Evolutionary conservation across 2,113 vertebrate species (phyloP).

Genomic region (Columbina picui): DNA sequence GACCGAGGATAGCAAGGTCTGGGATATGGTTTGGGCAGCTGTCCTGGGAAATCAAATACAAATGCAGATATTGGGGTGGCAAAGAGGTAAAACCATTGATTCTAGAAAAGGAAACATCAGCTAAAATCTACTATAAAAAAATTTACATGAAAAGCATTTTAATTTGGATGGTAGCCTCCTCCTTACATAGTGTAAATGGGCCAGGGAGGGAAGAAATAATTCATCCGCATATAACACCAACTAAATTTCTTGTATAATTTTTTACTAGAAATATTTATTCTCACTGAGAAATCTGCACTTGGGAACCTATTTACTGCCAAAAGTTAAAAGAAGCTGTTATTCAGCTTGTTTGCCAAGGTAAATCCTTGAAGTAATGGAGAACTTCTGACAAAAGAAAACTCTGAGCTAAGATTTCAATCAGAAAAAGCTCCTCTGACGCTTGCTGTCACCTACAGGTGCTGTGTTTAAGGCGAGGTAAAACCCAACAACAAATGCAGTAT

Average conservation of each 20-base stretch:
- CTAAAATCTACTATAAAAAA: neutral
- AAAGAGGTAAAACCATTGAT: neutral
- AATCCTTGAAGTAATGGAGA: neutral
- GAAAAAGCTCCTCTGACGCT: neutral
- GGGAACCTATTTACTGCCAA: neutral
- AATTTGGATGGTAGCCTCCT: neutral
- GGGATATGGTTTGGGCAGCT: neutral
- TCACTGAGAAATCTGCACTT: neutral
- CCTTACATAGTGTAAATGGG: accelerated
- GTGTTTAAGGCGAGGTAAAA: neutral
- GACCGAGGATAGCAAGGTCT: neutral
- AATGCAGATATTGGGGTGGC: neutral
- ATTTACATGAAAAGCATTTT: neutral
- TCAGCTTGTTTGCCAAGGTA: neutral
- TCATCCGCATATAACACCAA: neutral
- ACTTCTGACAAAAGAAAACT: neutral
- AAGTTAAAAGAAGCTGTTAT: neutral
- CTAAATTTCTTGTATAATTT: neutral
- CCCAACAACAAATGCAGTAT: neutral
- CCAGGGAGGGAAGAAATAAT: neutral
- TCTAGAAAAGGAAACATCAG: neutral
- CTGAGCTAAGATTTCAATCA: neutral
- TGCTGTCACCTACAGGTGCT: neutral
- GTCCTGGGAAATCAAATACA: neutral
- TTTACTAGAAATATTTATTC: neutral